A percentile compares a stretch with the other conserved stretches of the same genome.
phyloP scores from a whole-genome alignment of 1,140 invertebrate species.

The Caligus rogercresseyi region DNA sequence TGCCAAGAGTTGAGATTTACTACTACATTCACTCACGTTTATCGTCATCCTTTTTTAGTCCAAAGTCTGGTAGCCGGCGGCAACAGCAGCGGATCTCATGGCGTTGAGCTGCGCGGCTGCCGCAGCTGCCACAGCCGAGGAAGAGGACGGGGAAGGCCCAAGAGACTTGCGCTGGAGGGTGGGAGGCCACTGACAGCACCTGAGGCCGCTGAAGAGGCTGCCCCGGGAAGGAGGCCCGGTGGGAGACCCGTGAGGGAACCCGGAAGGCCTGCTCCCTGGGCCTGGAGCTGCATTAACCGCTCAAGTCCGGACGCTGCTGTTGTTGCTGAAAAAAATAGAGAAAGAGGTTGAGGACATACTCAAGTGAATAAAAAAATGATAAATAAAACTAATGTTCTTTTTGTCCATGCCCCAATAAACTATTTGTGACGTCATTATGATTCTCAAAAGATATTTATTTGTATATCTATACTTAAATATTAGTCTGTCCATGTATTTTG shows the following conservation, averaged over 20 bases:
- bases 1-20: no score
- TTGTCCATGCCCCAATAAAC: not conserved
- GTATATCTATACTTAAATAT: not conserved
- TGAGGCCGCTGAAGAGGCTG: not conserved
- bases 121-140: not conserved
- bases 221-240: constrained; percentile 11
- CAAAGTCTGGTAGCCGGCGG: not conserved
- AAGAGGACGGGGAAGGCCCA: not conserved
- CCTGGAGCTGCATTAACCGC: constrained; percentile 18
- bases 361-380: not conserved
- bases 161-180: not conserved
- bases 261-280: not conserved
- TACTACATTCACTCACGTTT: not conserved
- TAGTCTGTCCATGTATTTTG: not conserved
- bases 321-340: not conserved
- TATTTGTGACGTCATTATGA: not conserved
- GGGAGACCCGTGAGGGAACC: constrained; percentile 10
- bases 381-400: not conserved
- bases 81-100: not conserved
- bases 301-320: constrained; percentile 15
- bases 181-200: not conserved
- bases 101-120: not conserved
- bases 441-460: not conserved
- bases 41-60: not conserved
- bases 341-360: not conserved